Evolutionary conservation across 2,113 vertebrate species (phyloP), one percentile per base, ranked within the genome.

Genomic region (Malurus melanocephalus): DNA sequence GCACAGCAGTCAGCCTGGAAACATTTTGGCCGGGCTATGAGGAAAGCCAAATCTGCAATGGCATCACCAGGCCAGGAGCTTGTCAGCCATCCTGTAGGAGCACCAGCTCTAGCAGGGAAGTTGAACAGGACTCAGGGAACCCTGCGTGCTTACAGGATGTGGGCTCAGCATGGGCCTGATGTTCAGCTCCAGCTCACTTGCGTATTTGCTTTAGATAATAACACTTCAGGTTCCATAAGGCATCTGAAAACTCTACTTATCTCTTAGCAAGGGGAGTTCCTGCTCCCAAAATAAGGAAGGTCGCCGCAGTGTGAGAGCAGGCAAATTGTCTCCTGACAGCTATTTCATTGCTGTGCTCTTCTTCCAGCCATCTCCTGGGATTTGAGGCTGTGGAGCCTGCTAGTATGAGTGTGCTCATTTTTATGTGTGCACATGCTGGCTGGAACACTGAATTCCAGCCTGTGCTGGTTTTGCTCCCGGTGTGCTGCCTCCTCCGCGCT

Each of bases 391-490:
- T 77, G 56, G 38, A 80, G 67, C 57, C 57, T 75, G 56, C 32
- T 69, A 2, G 0, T 45, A 7, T 35, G 30, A 83, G 16, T 28
- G 19, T 32, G 33, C 33, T 87, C 2, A 18, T 71, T 60, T 55
- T 10, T 6, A 7, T 45, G 30, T 35, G 20, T 49, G 24, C 28
- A 40, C 0, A 0, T 80, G 52, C 38, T 65, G 61, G 32, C 81
- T 80, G 78, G 22, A 71, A 19, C 9, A 8, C 43, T 7, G 6
- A 78, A 22, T 43, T 71, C 16, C 13, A 48, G 28, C 46, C 73
- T 3, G 1, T 53, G 55, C 87, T 30, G 46, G 16, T 69, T 81
- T 55, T 78, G 48, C 20, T 92, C 19, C 19, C 0, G 0, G 7
- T 42, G 69, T 1, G 2, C 56, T 57, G 81, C 43, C 7, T 73